Percentiles rank a stretch among this genome's conserved stretches.
These are phyloP conservation scores for Nycticorax nycticorax DNA, from an alignment of 2,113 vertebrate species.

Conservation along the genomic window DNA sequence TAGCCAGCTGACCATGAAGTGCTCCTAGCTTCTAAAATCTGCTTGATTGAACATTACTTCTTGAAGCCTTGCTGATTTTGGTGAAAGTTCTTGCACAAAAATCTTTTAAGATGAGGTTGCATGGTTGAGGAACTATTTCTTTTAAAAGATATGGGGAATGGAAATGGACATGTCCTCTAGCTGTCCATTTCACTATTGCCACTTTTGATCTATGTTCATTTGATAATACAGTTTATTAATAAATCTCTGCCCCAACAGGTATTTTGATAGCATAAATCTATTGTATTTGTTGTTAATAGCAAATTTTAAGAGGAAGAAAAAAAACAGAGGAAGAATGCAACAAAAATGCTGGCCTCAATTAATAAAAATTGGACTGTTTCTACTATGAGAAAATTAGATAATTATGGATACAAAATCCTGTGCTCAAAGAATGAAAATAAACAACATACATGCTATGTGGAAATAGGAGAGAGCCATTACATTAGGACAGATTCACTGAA, in stretches of 20 bases:
- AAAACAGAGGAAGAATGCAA: background rate
- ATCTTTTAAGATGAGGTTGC: background rate
- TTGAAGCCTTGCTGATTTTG: background rate
- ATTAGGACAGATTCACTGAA: background rate
- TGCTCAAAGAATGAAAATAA: conserved; percentile 23
- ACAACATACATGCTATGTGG: background rate
- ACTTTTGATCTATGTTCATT: background rate
- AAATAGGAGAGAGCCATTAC: background rate
- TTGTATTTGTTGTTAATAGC: background rate
- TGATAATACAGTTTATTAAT: background rate
- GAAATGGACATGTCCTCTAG: background rate
- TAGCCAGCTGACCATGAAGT: background rate
- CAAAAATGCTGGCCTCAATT: background rate
- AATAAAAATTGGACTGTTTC: conserved; percentile 1
- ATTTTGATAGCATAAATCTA: background rate
- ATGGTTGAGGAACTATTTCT: background rate
- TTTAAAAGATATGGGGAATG: background rate
- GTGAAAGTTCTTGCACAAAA: background rate
- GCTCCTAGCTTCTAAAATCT: background rate
- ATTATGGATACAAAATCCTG: conserved; percentile 16
- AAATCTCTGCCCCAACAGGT: background rate
- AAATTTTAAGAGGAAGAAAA: background rate
- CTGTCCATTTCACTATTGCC: background rate
- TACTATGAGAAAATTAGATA: conserved; percentile 31
- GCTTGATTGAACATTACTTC: background rate